phyloP scores from a whole-genome alignment of 2,113 vertebrate genomes.

The Hiodon alosoides region DNA sequence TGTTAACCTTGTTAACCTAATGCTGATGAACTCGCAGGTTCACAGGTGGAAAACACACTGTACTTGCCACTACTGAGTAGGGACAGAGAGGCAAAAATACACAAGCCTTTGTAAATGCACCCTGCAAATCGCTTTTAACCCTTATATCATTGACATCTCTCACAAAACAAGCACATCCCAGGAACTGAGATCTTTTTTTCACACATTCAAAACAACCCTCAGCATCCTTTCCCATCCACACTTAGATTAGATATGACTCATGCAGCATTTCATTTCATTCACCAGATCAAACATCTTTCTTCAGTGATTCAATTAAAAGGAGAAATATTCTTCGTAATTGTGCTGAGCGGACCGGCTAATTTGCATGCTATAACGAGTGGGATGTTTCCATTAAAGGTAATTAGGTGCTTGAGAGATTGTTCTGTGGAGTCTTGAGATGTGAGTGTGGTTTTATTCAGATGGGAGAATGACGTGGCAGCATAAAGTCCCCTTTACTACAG shows the following conservation, averaged over 20 bases:
- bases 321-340: slow-evolving; percentile 13
- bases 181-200: no score
- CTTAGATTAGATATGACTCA: background rate
- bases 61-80: no score
- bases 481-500: background rate
- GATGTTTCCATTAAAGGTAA: slow-evolving; percentile 27
- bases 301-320: slow-evolving; percentile 8
- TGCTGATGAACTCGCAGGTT: no score
- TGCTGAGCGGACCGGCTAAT: slow-evolving; percentile 15
- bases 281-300: slow-evolving; percentile 12
- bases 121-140: no score
- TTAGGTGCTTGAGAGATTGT: slow-evolving; percentile 16
- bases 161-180: no score
- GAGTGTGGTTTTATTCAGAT: background rate
- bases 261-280: background rate
- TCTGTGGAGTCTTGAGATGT: slow-evolving; percentile 4
- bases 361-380: slow-evolving; percentile 21
- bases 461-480: background rate
- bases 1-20: no score
- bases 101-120: no score
- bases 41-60: no score
- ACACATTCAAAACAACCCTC: background rate
- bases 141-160: no score
- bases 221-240: background rate
- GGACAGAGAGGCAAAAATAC: no score